phyloP scores from a whole-genome alignment of 2,797 vertebrate species.

The Hozukius guyotensis region DNA sequence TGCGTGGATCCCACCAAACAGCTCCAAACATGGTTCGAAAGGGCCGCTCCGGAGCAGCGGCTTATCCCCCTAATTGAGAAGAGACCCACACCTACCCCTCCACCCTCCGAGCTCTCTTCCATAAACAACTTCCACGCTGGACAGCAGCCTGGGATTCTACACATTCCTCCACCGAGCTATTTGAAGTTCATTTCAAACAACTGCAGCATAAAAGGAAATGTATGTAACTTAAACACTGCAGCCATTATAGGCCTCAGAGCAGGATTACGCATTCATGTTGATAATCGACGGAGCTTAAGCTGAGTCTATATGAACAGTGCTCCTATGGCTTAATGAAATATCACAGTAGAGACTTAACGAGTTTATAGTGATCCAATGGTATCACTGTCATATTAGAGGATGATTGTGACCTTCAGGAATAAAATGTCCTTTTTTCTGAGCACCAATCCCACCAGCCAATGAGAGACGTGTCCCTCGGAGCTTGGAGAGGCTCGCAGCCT shows the following conservation, averaged over 20 bases:
- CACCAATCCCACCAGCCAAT: not conserved
- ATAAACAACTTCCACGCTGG: constrained; percentile 81
- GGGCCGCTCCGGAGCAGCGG: constrained; percentile 64
- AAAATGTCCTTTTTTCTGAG: not conserved
- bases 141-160: constrained; percentile 73
- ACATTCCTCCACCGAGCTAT: constrained; percentile 72
- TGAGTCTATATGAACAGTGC: not conserved
- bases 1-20: constrained; percentile 71
- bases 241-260: constrained; percentile 38
- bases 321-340: constrained; percentile 14
- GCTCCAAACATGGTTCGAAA: constrained; percentile 86
- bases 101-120: constrained; percentile 69
- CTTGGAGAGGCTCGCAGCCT: constrained; percentile 10
- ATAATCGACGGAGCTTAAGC: constrained; percentile 41
- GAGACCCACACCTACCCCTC: constrained; percentile 56
- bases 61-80: constrained; percentile 75
- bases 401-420: not conserved
- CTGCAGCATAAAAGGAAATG: constrained; percentile 86
- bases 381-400: not conserved
- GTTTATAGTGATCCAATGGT: not conserved
- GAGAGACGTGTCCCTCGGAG: constrained; percentile 20
- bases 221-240: constrained; percentile 63
- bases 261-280: constrained; percentile 38
- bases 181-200: constrained; percentile 82
- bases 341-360: not conserved